phyloP scores from a whole-genome alignment of 2,888 invertebrate genomes.

The Conchocele bisecta region DNA sequence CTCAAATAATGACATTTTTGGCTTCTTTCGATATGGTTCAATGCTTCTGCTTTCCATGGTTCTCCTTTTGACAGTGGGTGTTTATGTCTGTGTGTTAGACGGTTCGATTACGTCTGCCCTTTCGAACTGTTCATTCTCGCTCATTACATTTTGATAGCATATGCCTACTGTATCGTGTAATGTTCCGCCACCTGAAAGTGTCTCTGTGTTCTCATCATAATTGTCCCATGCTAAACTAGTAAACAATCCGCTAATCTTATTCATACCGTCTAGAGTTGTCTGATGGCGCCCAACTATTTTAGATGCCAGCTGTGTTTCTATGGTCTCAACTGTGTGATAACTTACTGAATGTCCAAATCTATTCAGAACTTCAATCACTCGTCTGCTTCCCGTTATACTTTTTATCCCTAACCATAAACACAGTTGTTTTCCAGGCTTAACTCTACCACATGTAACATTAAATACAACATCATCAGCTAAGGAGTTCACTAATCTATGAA shows the following conservation, averaged over 20 bases:
- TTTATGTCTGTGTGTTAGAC: too few species aligned
- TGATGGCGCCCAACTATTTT: conserved; percentile 4
- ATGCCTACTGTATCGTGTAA: conserved; percentile 50
- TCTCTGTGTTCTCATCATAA: conserved; percentile 46
- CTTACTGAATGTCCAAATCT: too few species aligned
- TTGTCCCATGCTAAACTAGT: conserved; percentile 43
- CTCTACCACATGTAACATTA: neutral
- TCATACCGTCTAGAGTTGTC: conserved; percentile 21
- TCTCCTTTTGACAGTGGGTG: too few species aligned
- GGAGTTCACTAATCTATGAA: neutral
- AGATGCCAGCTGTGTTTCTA: conserved; percentile 40
- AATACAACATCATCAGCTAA: conserved; percentile 14
- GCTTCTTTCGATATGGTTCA: too few species aligned
- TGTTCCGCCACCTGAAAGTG: conserved; percentile 38
- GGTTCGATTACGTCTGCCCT: too few species aligned
- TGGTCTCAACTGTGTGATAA: conserved; percentile 30
- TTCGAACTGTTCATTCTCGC: too few species aligned
- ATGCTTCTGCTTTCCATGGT: too few species aligned
- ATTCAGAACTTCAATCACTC: too few species aligned
- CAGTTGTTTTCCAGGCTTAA: conserved; percentile 40
- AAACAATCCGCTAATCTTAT: neutral
- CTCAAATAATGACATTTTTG: too few species aligned
- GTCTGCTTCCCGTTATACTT: conserved; percentile 31
- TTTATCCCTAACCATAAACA: conserved; percentile 28
- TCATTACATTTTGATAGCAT: conserved; percentile 30